phyloP scores from a whole-genome alignment of 2,797 vertebrate genomes.

The Urosaurus nigricauda region DNA sequence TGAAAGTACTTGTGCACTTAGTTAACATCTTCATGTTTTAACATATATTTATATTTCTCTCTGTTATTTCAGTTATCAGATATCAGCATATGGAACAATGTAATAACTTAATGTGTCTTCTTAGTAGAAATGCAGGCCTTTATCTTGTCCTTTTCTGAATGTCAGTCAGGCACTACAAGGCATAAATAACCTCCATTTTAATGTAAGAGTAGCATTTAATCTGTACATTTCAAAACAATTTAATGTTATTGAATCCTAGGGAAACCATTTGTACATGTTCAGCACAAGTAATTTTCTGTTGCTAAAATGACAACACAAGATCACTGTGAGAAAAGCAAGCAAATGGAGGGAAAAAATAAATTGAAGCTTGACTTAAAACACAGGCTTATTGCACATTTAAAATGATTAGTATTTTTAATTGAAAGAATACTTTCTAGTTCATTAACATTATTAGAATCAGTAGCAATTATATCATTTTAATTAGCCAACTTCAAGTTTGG shows the following conservation, averaged over 20 bases:
- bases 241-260: neutral
- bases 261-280: slow-evolving; percentile 27
- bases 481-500: neutral
- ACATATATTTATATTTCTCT: neutral
- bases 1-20: slow-evolving; percentile 23
- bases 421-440: slow-evolving; percentile 24
- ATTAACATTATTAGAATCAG: slow-evolving; percentile 29
- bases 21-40: slow-evolving; percentile 18
- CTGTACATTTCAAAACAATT: slow-evolving; percentile 8
- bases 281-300: slow-evolving; percentile 26
- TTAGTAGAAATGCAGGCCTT: slow-evolving; percentile 8
- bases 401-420: slow-evolving; percentile 38
- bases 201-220: neutral
- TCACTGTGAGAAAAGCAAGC: neutral
- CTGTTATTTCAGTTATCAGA: neutral
- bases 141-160: neutral
- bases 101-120: neutral
- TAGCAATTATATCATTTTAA: slow-evolving; percentile 5
- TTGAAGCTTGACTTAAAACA: neutral
- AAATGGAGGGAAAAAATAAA: neutral
- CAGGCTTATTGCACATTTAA: neutral
- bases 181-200: slow-evolving; percentile 4
- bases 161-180: neutral
- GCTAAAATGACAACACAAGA: neutral
- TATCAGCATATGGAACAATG: neutral